A percentile compares a stretch with the other conserved stretches of the same genome.
Evolutionary conservation across 2,113 vertebrate species (phyloP).

Genomic region (Erpornis zantholeuca): DNA sequence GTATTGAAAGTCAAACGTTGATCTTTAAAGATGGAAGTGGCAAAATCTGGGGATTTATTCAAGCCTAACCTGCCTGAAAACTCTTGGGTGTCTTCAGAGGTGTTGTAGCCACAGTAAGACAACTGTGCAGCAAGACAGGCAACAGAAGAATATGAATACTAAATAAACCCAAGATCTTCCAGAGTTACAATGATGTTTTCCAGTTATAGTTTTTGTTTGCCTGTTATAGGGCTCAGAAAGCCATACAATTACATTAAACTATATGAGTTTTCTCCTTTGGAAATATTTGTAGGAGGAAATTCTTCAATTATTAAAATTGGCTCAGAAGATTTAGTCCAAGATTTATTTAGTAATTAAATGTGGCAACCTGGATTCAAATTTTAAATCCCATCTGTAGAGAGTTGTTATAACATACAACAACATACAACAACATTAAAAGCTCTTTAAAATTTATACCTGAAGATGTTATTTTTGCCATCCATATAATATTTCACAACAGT

Average conservation of each 20-base stretch:
- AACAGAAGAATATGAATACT: not conserved
- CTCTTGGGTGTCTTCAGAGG: not conserved
- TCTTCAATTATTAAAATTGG: slow-evolving; percentile 16
- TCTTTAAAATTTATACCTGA: not conserved
- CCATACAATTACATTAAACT: not conserved
- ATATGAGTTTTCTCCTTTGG: not conserved
- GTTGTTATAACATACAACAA: not conserved
- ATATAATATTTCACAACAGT: not conserved
- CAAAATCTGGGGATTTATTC: not conserved
- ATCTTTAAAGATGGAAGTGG: not conserved
- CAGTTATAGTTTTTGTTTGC: not conserved
- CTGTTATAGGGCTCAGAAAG: not conserved
- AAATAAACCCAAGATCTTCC: not conserved
- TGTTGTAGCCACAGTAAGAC: not conserved
- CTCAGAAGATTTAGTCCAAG: slow-evolving; percentile 5
- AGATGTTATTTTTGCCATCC: not conserved
- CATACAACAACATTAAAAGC: not conserved
- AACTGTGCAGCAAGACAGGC: not conserved
- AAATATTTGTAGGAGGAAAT: slow-evolving; percentile 17
- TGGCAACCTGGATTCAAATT: slow-evolving; percentile 1
- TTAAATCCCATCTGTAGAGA: not conserved
- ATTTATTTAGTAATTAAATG: slow-evolving; percentile 41
- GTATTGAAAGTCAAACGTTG: not conserved
- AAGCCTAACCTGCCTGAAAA: not conserved
- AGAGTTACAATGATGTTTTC: not conserved